Evolutionary conservation across 2,888 invertebrate genomes (phyloP).

Genomic region (Pristionchus exspectatus): DNA sequence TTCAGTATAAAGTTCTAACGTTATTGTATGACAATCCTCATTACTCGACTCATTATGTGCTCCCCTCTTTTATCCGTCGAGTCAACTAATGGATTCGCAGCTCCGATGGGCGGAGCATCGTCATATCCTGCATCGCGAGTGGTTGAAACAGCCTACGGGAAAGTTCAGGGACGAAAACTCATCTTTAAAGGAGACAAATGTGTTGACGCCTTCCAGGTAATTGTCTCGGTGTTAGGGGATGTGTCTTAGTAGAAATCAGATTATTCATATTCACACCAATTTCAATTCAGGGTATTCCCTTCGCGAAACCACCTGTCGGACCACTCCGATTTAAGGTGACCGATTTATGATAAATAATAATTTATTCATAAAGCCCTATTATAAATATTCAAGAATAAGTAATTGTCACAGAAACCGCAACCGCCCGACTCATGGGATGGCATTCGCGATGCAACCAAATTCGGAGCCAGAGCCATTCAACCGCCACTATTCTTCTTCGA

Average conservation of each 20-base stretch:
- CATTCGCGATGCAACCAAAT: slow-evolving; percentile 60
- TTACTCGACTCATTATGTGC: neutral
- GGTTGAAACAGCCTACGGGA: neutral
- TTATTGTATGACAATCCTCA: too few relatives aligned
- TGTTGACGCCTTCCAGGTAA: slow-evolving; percentile 45
- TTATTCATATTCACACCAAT: too few relatives aligned
- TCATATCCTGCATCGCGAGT: slow-evolving; percentile 11
- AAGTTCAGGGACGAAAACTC: slow-evolving; percentile 14
- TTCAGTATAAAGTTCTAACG: too few relatives aligned
- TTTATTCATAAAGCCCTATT: neutral
- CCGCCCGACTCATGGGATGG: slow-evolving; percentile 65
- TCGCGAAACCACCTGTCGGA: slow-evolving; percentile 41
- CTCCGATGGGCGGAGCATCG: neutral
- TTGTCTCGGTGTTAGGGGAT: too few relatives aligned
- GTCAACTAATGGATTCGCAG: neutral
- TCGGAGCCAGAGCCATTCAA: slow-evolving; percentile 62
- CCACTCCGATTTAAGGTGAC: slow-evolving; percentile 35
- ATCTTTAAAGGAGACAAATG: neutral
- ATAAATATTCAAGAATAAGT: neutral
- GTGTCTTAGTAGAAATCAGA: too few relatives aligned
- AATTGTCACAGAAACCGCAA: slow-evolving; percentile 59
- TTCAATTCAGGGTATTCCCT: slow-evolving; percentile 50
- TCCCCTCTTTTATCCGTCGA: neutral
- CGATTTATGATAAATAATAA: neutral
- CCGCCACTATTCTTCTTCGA: slow-evolving; percentile 55